Percentiles rank a stretch among this genome's conserved stretches.
Evolutionary conservation across 2,888 invertebrate species (phyloP).

Genomic region (Loripinus fragilis): DNA sequence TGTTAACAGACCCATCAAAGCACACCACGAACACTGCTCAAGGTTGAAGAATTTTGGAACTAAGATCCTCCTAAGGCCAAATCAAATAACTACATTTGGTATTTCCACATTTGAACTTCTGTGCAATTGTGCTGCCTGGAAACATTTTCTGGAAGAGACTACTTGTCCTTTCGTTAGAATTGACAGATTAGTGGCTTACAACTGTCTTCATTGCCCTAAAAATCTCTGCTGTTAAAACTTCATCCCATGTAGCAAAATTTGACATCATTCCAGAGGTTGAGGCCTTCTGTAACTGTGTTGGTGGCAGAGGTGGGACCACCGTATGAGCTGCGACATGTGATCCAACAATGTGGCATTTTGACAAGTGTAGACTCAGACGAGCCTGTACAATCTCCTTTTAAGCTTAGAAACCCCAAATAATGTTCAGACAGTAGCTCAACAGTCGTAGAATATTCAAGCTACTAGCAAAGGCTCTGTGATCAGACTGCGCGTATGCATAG

Average conservation of each 20-base stretch:
- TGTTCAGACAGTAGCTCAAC: no score
- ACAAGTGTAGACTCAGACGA: no score
- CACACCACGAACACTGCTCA: slow-evolving; percentile 24
- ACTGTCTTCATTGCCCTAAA: slow-evolving; percentile 17
- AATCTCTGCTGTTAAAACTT: slow-evolving; percentile 17
- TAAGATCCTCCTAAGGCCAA: slow-evolving; percentile 7
- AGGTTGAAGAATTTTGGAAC: slow-evolving; percentile 3
- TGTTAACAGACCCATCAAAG: slow-evolving; percentile 23
- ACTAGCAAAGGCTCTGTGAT: no score
- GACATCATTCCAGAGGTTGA: slow-evolving; percentile 1
- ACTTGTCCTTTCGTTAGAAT: slow-evolving; percentile 7
- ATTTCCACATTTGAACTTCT: slow-evolving; percentile 22
- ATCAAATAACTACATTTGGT: slow-evolving; percentile 28
- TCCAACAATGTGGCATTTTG: no score
- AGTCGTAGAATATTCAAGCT: no score
- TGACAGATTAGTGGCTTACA: slow-evolving; percentile 13
- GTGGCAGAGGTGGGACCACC: neutral
- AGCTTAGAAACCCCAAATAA: no score
- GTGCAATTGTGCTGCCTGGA: slow-evolving; percentile 27
- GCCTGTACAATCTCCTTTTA: no score
- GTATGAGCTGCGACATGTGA: no score
- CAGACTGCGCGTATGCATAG: no score
- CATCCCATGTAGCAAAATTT: neutral
- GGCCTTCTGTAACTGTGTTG: neutral
- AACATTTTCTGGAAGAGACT: slow-evolving; percentile 30